phyloP scores from a whole-genome alignment of 2,888 invertebrate species.

The Spilosoma lubricipeda region DNA sequence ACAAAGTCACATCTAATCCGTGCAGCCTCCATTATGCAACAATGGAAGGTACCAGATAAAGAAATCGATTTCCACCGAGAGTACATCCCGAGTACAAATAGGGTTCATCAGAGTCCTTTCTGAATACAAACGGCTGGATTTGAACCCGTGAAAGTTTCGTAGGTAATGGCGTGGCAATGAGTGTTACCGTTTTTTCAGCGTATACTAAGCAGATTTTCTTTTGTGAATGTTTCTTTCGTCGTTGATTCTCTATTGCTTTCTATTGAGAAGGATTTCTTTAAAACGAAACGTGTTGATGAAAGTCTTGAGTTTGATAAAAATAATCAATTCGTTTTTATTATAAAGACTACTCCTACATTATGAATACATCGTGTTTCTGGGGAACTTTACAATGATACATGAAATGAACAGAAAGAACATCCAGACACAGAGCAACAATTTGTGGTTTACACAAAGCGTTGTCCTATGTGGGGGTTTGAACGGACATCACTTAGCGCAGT shows the following conservation, averaged over 20 bases:
- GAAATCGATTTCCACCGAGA: constrained; percentile 53
- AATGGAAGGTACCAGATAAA: constrained; percentile 49
- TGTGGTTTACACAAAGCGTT: too few relatives aligned
- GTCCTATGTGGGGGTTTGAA: too few relatives aligned
- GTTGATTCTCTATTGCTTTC: neutral
- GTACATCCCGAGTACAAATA: constrained; percentile 61
- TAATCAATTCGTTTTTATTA: neutral
- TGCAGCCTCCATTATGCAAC: constrained; percentile 36
- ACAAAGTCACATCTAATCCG: constrained; percentile 21
- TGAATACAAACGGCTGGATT: constrained; percentile 66
- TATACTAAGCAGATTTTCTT: constrained; percentile 22
- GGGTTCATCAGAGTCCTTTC: constrained; percentile 47
- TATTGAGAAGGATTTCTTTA: neutral
- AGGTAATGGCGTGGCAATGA: constrained; percentile 54
- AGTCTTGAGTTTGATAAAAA: neutral
- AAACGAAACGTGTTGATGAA: neutral
- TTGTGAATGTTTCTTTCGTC: constrained; percentile 2
- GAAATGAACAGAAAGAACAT: too few relatives aligned
- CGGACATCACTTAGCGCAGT: too few relatives aligned
- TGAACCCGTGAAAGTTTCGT: constrained; percentile 38
- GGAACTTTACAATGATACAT: too few relatives aligned
- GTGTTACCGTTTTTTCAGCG: constrained; percentile 21
- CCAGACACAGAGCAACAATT: too few relatives aligned
- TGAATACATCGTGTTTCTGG: too few relatives aligned
- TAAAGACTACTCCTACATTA: too few relatives aligned